Evolutionary conservation across 2,113 vertebrate genomes (phyloP).

Genomic region (Mixornis gularis): DNA sequence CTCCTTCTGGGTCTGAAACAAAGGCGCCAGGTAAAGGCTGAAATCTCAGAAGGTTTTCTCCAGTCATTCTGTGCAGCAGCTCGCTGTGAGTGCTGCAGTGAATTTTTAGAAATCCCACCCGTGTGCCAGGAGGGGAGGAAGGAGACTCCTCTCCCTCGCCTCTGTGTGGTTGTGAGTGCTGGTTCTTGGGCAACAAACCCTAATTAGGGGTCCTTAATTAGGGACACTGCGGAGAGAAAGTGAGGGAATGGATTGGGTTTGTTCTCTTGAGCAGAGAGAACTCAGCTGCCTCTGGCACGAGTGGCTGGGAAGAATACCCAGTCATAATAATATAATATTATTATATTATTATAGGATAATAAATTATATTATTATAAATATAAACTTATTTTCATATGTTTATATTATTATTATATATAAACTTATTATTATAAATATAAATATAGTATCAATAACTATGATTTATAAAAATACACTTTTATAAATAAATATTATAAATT

Average conservation of each 20-base stretch:
- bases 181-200: not conserved
- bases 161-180: not conserved
- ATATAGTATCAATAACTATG: too few species aligned
- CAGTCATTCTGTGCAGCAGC: constrained; percentile 40
- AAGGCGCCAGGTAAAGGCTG: constrained; percentile 30
- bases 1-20: constrained; percentile 39
- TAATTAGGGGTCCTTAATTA: not conserved
- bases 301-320: too few species aligned
- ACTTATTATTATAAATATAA: too few species aligned
- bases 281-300: not conserved
- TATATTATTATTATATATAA: too few species aligned
- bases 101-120: constrained; percentile 24
- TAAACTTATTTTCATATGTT: too few species aligned
- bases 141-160: not conserved
- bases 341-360: too few species aligned
- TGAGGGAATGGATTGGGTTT: accelerated
- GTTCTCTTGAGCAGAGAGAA: not conserved
- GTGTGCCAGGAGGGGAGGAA: not conserved
- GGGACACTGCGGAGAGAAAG: not conserved
- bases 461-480: too few species aligned
- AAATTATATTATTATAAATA: too few species aligned
- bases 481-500: too few species aligned
- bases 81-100: constrained; percentile 36
- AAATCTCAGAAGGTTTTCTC: constrained; percentile 58
- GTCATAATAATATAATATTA: too few species aligned